phyloP scores from a whole-genome alignment of 1,140 invertebrate genomes.

The Scaptomyza pallida region DNA sequence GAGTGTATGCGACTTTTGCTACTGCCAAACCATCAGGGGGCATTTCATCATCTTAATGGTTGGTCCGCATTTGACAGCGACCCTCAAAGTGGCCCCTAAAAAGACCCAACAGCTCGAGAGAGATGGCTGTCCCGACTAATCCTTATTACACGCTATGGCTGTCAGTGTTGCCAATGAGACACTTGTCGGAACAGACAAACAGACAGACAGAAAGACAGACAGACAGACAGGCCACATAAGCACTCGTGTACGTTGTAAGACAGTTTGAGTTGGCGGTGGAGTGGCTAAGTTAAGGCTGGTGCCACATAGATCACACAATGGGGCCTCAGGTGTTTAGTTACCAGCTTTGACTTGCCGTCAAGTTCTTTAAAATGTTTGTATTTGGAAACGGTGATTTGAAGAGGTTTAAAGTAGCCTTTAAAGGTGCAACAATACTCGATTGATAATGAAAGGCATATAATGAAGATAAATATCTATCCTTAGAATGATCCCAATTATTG shows the following conservation, averaged over 20 bases:
- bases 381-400: slow-evolving; percentile 42
- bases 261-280: background rate
- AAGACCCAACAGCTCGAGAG: slow-evolving; percentile 2
- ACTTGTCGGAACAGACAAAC: slow-evolving; percentile 38
- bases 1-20: too few species aligned
- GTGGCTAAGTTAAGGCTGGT: background rate
- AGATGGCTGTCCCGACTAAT: slow-evolving; percentile 30
- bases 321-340: slow-evolving; percentile 36
- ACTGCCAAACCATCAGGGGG: slow-evolving; percentile 51
- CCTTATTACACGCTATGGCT: slow-evolving; percentile 14
- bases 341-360: slow-evolving; percentile 34
- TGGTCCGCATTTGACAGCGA: slow-evolving; percentile 39
- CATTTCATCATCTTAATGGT: slow-evolving; percentile 77
- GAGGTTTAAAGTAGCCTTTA: background rate
- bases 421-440: background rate
- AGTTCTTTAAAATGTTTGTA: slow-evolving; percentile 16
- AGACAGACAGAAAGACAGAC: slow-evolving; percentile 16
- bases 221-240: slow-evolving; percentile 41
- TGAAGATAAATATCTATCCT: background rate
- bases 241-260: slow-evolving; percentile 9
- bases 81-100: slow-evolving; percentile 49
- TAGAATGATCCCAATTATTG: too few species aligned
- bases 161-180: slow-evolving; percentile 41
- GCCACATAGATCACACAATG: background rate
- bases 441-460: background rate